These are phyloP conservation scores for Nasonia oneida DNA, from an alignment of 2,888 invertebrate genomes.

Conservation along the genomic window DNA sequence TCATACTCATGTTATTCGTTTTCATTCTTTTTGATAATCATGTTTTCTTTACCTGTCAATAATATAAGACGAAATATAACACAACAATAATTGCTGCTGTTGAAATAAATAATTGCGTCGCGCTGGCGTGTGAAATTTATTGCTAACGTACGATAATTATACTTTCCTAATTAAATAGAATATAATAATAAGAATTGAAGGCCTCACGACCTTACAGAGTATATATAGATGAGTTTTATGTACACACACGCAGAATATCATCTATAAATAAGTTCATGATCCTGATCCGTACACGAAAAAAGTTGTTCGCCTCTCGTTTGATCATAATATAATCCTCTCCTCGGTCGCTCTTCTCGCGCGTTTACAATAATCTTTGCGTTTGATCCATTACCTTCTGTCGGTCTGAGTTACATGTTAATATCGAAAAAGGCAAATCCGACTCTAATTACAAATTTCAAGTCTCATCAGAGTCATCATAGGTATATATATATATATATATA, in stretches of 20 bases:
- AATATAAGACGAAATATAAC: not conserved
- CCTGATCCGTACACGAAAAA: conserved; percentile 46
- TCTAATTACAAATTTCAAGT: not conserved
- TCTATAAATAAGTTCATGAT: conserved; percentile 52
- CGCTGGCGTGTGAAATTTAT: conserved; percentile 41
- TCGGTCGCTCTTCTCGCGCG: not conserved
- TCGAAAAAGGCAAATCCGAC: conserved; percentile 48
- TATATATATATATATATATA: not conserved
- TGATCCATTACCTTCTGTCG: conserved; percentile 30
- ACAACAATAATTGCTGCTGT: not conserved
- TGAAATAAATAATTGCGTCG: conserved; percentile 46
- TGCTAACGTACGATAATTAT: conserved; percentile 11
- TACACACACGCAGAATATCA: conserved; percentile 53
- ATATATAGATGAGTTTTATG: conserved; percentile 55
- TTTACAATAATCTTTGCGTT: conserved; percentile 19
- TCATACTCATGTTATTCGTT: conserved; percentile 11
- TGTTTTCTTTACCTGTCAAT: conserved; percentile 30
- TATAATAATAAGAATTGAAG: conserved; percentile 53
- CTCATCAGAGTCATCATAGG: not conserved
- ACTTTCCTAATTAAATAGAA: conserved; percentile 48
- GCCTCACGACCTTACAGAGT: conserved; percentile 50
- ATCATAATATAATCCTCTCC: not conserved
- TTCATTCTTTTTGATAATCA: conserved; percentile 29
- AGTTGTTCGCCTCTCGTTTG: not conserved
- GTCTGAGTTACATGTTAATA: conserved; percentile 30